Evolutionary conservation across 2,888 invertebrate species (phyloP).

Genomic region (Rhodophaea formosa): DNA sequence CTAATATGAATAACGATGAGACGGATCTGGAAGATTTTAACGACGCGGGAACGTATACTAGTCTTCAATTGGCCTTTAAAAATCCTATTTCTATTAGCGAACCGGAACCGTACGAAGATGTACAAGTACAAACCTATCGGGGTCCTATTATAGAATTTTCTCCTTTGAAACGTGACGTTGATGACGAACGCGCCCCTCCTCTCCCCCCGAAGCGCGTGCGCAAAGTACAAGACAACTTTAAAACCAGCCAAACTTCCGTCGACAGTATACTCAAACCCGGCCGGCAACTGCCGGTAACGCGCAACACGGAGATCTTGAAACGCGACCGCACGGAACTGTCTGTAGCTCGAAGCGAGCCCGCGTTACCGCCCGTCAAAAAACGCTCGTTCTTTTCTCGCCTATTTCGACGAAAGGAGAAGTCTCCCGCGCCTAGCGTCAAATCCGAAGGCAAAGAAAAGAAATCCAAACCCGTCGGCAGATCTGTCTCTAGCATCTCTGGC

Average conservation of each 20-base stretch:
- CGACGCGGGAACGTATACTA: slow-evolving; percentile 91
- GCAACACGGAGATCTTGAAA: slow-evolving; percentile 42
- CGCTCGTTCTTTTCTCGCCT: slow-evolving; percentile 73
- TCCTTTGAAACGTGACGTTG: slow-evolving; percentile 78
- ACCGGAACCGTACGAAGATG: slow-evolving; percentile 82
- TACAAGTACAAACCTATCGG: slow-evolving; percentile 71
- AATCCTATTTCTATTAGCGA: slow-evolving; percentile 86
- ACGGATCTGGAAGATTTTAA: slow-evolving; percentile 85
- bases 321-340: slow-evolving; percentile 43
- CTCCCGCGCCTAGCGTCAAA: slow-evolving; percentile 69
- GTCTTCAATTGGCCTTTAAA: slow-evolving; percentile 91
- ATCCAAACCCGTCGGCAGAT: slow-evolving; percentile 78
- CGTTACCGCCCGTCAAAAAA: slow-evolving; percentile 69
- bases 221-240: slow-evolving; percentile 68
- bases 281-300: slow-evolving; percentile 52
- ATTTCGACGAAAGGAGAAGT: slow-evolving; percentile 68
- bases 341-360: slow-evolving; percentile 65
- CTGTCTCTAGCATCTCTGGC: slow-evolving; percentile 83
- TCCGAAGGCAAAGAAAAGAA: slow-evolving; percentile 56
- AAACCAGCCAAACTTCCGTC: slow-evolving; percentile 68
- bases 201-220: slow-evolving; percentile 90
- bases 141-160: slow-evolving; percentile 79
- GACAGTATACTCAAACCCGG: slow-evolving; percentile 67
- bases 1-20: slow-evolving; percentile 49
- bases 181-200: slow-evolving; percentile 86